phyloP scores from a whole-genome alignment of 1,140 invertebrate species.

The Drosophila azteca region DNA sequence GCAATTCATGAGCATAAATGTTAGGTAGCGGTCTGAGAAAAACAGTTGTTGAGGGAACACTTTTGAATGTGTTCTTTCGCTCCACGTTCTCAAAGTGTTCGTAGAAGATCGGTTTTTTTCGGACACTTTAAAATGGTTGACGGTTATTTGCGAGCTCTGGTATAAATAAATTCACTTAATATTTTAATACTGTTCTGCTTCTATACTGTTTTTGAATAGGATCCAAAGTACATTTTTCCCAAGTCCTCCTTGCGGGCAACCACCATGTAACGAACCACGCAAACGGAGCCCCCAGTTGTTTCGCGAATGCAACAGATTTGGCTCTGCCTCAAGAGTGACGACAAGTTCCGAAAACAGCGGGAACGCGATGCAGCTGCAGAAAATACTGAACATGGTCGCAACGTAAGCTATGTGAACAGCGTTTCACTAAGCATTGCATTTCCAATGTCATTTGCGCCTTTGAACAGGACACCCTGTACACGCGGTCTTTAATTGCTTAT shows the following conservation, averaged over 20 bases:
- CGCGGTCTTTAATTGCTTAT: no score
- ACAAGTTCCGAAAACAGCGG: slow-evolving; percentile 89
- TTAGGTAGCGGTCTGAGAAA: no score
- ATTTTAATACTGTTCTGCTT: background rate
- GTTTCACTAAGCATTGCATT: slow-evolving; percentile 94
- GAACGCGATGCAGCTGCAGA: slow-evolving; percentile 89
- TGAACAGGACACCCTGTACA: no score
- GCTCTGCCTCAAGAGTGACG: slow-evolving; percentile 91
- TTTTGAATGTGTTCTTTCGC: no score
- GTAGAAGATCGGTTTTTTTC: no score
- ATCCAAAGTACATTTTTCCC: slow-evolving; percentile 82
- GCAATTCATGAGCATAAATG: no score
- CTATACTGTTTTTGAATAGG: slow-evolving; percentile 59
- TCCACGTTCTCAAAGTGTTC: no score
- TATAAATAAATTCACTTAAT: no score
- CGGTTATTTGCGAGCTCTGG: no score
- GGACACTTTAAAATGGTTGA: no score
- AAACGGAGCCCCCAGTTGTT: slow-evolving; percentile 89
- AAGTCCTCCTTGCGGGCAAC: slow-evolving; percentile 68
- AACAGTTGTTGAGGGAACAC: no score
- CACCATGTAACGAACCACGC: slow-evolving; percentile 91
- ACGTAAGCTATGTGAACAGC: slow-evolving; percentile 90
- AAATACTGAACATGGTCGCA: slow-evolving; percentile 56
- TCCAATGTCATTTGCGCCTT: slow-evolving; percentile 92
- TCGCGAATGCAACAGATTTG: slow-evolving; percentile 91